Conservation (phyloP, 53 echinoderm and acorn worm species). For the Astropecten irregularis region DNA sequence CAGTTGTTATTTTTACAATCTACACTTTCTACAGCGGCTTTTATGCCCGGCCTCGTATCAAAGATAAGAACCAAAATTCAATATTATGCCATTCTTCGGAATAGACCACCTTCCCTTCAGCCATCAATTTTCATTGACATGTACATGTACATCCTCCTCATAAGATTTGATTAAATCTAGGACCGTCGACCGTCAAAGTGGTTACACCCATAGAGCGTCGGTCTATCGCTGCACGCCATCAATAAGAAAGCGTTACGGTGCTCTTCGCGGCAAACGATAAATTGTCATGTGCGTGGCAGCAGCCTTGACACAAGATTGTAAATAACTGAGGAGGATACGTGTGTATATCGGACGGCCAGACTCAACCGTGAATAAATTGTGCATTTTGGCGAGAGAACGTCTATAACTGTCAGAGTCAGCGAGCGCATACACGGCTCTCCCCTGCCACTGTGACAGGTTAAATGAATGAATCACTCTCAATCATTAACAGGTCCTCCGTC, state of each 20-base stretch:
- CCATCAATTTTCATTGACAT: neutral
- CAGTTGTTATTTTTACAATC: too few relatives aligned
- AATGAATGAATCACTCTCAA: too few relatives aligned
- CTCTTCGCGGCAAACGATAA: neutral
- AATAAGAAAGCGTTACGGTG: neutral
- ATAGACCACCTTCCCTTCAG: neutral
- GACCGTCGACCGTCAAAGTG: neutral
- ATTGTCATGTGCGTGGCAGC: constrained; percentile 7
- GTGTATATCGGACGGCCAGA: neutral
- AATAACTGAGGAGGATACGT: neutral
- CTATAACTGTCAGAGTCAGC: too few relatives aligned
- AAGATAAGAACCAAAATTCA: neutral
- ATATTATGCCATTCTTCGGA: neutral
- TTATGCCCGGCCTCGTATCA: too few relatives aligned
- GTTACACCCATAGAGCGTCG: neutral
- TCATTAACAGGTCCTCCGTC: too few relatives aligned
- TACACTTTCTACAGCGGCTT: too few relatives aligned
- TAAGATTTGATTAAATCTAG: constrained; percentile 1
- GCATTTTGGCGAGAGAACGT: too few relatives aligned
- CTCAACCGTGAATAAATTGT: too few relatives aligned
- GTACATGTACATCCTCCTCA: neutral
- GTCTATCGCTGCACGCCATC: neutral
- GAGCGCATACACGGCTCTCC: too few relatives aligned
- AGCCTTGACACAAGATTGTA: constrained; percentile 29
- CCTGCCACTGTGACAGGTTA: too few relatives aligned